Evolutionary conservation across 1,140 invertebrate genomes (phyloP).

Genomic region (Scaptodrosophila lebanonensis): DNA sequence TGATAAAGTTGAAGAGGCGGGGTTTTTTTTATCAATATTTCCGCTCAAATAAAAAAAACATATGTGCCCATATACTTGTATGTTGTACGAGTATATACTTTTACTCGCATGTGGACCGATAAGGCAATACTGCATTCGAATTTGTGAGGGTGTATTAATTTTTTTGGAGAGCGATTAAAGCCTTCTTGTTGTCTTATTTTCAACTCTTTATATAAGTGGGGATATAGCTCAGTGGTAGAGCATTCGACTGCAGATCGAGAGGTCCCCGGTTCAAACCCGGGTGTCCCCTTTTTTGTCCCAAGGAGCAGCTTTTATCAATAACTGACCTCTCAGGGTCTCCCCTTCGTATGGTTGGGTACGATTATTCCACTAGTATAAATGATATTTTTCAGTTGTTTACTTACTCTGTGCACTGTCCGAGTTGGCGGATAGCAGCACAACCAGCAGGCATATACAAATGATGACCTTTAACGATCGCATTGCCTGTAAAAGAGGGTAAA

Average conservation of each 20-base stretch:
- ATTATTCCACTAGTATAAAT: not conserved
- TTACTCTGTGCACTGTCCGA: constrained; percentile 80
- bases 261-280: constrained; percentile 87
- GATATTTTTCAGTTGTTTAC: constrained; percentile 45
- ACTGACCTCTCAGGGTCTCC: constrained; percentile 20
- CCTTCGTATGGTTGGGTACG: not conserved
- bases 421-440: constrained; percentile 78
- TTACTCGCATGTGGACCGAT: too few relatives aligned
- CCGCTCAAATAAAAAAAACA: too few relatives aligned
- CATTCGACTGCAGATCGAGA: constrained; percentile 96
- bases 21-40: too few relatives aligned
- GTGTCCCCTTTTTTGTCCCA: constrained; percentile 64
- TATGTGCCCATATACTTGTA: too few relatives aligned
- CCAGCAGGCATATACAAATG: constrained; percentile 78
- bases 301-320: too few relatives aligned
- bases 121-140: too few relatives aligned
- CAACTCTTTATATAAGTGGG: constrained; percentile 40
- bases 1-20: too few relatives aligned
- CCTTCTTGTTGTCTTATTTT: constrained; percentile 27
- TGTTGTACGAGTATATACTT: too few relatives aligned
- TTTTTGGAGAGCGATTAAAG: not conserved
- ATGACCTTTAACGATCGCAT: constrained; percentile 79
- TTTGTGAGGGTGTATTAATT: too few relatives aligned
- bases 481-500: constrained; percentile 78
- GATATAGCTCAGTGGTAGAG: constrained; percentile 87